phyloP scores from a whole-genome alignment of 92 coral and sea anemone genomes.

The Scolanthus callimorphus region DNA sequence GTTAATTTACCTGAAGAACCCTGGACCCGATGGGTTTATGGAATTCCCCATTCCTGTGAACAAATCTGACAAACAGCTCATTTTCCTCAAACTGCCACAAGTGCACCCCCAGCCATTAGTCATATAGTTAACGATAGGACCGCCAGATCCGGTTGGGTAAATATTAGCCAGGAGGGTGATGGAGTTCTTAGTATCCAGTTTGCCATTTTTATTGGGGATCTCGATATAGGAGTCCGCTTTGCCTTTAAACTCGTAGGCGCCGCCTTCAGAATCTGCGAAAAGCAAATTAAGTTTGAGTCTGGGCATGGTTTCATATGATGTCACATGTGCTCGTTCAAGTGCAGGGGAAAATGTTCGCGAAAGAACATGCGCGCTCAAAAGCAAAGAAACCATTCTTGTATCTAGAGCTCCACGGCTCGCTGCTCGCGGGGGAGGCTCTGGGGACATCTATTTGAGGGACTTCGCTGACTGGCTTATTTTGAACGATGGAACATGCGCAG shows the following conservation, averaged over 20 bases:
- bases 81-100: constrained; percentile 96
- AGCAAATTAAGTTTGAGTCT: too few relatives aligned
- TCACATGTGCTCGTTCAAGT: too few relatives aligned
- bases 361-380: too few relatives aligned
- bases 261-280: constrained; percentile 33
- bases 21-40: constrained; percentile 94
- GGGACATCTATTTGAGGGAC: too few relatives aligned
- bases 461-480: too few relatives aligned
- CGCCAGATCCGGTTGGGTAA: constrained; percentile 87
- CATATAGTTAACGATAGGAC: constrained; percentile 93
- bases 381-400: too few relatives aligned
- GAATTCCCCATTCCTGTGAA: constrained; percentile 91
- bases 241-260: constrained; percentile 88
- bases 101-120: constrained; percentile 96
- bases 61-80: constrained; percentile 92
- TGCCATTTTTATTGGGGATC: constrained; percentile 76
- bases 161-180: constrained; percentile 89
- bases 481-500: too few relatives aligned
- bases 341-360: too few relatives aligned
- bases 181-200: constrained; percentile 86
- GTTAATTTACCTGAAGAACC: constrained; percentile 93
- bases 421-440: too few relatives aligned
- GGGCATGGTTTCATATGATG: too few relatives aligned
- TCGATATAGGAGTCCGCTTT: constrained; percentile 80
- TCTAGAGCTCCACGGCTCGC: too few relatives aligned